Evolutionary conservation across 1,140 invertebrate species (phyloP).

Genomic region (Cheumatopsyche charites): DNA sequence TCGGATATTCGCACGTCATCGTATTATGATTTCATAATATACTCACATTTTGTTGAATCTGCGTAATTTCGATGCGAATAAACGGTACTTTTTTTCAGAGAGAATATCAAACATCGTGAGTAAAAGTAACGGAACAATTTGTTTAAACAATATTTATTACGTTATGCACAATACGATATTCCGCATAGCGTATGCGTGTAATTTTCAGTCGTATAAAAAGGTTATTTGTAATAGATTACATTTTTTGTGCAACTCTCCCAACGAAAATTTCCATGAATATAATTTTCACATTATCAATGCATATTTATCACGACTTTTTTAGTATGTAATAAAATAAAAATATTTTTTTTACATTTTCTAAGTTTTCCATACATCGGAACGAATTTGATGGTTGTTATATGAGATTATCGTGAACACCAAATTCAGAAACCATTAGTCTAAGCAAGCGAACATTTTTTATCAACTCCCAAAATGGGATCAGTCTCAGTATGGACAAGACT

Average conservation of each 20-base stretch:
- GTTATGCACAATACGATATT: background rate
- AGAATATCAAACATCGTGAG: slow-evolving; percentile 1
- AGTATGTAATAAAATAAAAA: too few relatives aligned
- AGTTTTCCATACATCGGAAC: background rate
- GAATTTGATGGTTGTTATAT: background rate
- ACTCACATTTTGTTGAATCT: background rate
- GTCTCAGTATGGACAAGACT: slow-evolving; percentile 1
- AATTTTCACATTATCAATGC: background rate
- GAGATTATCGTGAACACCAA: background rate
- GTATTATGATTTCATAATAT: background rate
- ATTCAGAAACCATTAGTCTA: slow-evolving; percentile 4
- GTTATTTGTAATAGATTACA: background rate
- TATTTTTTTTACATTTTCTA: too few relatives aligned
- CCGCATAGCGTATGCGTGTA: background rate
- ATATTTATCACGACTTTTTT: too few relatives aligned
- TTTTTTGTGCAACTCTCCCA: background rate
- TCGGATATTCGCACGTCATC: background rate
- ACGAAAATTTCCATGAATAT: background rate
- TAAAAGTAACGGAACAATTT: slow-evolving; percentile 8
- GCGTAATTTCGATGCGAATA: background rate
- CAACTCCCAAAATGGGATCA: background rate
- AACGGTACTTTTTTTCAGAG: slow-evolving; percentile 2
- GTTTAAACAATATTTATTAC: slow-evolving; percentile 6
- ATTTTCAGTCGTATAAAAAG: slow-evolving; percentile 3
- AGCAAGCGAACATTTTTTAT: background rate